Base-by-base conservation (phyloP, 2,888 invertebrate genomes). In the Agrochola lota region DNA sequence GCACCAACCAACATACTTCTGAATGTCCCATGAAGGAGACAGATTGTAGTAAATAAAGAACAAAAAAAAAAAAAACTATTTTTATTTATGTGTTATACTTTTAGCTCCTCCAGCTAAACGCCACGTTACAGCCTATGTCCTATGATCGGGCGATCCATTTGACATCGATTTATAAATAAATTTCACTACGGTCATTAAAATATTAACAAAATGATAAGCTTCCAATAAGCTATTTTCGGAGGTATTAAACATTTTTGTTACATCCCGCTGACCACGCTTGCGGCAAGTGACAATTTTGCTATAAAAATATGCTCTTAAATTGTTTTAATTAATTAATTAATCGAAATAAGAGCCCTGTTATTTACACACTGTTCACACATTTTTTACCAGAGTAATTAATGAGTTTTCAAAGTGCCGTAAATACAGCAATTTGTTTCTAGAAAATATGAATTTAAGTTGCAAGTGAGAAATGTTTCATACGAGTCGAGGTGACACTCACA, bases 391-490 rank as follows among this genome's bases (percentile, higher is more conserved):
- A 77, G 80, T 78, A 77, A 87, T 84, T 90, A 84, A 81, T 85
- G 73, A 73, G 80, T 85, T 87, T 88, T 81, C 85, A 85, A 86
- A 88, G 83, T 88, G 85, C 88, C 91, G 92, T 93, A 94, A 94
- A 94, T 93, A 93, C 86, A 83, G 90, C 91, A 92, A 93, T 93
- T 93, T 94, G 89, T 91, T 90, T 90, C 86, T 88, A 85, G 90
- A 93, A 94, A 93, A 93, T 92, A 92, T 92, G 91, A 93, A 94
- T 94, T 91, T 90, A 94, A 93, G 91, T 92, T 94, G 91, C 90
- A 89, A 87, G 91, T 93, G 95, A 95, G 94, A 95, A 95, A 95
- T 95, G 93, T 94, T 93, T 93, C 91, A 90, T 89, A 85, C 91
- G 91, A 94, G 91, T 90, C 91, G 91, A 93, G 92, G 89, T 92